Conservation (phyloP, 2,888 invertebrate genomes). For the Ernsta delagoae region DNA sequence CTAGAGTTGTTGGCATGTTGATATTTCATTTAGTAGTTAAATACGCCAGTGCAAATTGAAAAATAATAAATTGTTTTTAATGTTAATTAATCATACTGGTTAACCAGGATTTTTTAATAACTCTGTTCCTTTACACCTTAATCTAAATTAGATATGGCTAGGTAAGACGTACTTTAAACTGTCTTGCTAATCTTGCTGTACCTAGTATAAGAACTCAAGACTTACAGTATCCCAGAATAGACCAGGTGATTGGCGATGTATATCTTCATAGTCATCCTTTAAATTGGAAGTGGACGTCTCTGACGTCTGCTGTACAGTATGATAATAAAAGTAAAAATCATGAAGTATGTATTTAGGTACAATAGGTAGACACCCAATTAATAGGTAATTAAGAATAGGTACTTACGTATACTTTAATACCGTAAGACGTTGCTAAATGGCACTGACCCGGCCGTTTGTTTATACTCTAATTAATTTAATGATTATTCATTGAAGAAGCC, state of each 20-base stretch:
- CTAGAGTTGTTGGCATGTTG: no score
- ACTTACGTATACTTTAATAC: neutral
- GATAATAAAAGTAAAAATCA: neutral
- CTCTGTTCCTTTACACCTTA: no score
- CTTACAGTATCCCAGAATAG: slow-evolving; percentile 74
- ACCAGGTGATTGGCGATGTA: slow-evolving; percentile 67
- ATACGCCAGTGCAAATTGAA: no score
- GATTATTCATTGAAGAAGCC: no score
- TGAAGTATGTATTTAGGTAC: no score
- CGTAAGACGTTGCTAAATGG: neutral
- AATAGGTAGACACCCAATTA: neutral
- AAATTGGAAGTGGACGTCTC: slow-evolving; percentile 54
- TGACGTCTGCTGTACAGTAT: slow-evolving; percentile 47
- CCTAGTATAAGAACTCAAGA: slow-evolving; percentile 6
- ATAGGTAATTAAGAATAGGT: neutral
- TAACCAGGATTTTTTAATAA: no score
- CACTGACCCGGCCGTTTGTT: neutral
- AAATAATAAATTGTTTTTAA: no score
- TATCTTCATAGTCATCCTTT: slow-evolving; percentile 66
- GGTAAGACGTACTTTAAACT: neutral
- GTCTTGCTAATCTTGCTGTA: no score
- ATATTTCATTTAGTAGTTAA: no score
- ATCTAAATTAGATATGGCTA: no score
- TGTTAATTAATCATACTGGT: no score
- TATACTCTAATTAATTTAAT: neutral